Conservation (phyloP, 1,140 invertebrate species). For the Oedothorax gibbosus region DNA sequence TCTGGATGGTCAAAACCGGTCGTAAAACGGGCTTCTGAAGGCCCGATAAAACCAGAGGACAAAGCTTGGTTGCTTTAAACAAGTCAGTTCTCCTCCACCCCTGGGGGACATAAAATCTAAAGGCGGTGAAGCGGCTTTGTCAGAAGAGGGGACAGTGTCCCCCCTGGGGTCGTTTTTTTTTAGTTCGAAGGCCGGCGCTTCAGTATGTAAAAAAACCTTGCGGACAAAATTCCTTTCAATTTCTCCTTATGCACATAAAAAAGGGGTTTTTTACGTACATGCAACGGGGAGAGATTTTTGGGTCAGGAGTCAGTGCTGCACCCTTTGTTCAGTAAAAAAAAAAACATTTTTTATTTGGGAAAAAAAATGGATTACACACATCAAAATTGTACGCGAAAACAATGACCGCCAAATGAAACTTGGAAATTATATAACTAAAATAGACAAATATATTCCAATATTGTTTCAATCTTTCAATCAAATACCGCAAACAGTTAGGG, state of each 20-base stretch:
- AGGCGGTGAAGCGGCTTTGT: constrained; percentile 34
- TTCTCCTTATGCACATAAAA: constrained; percentile 92
- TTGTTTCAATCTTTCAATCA: background rate
- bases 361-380: background rate
- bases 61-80: constrained; percentile 29
- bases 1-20: constrained; percentile 27
- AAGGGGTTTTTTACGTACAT: constrained; percentile 90
- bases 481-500: background rate
- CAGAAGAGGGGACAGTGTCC: constrained; percentile 44
- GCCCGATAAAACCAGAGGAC: background rate
- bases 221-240: constrained; percentile 94
- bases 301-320: constrained; percentile 32
- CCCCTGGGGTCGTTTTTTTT: background rate
- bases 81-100: constrained; percentile 47
- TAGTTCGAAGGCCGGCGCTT: constrained; percentile 39
- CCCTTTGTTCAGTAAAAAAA: constrained; percentile 37
- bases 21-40: constrained; percentile 32
- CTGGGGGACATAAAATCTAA: background rate
- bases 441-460: too few species aligned
- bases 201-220: constrained; percentile 96
- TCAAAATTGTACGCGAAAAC: background rate
- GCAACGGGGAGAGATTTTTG: constrained; percentile 33
- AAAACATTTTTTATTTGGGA: background rate
- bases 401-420: background rate
- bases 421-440: too few species aligned